Base-by-base conservation (phyloP, 2,888 invertebrate genomes). In the Apoda limacodes region DNA sequence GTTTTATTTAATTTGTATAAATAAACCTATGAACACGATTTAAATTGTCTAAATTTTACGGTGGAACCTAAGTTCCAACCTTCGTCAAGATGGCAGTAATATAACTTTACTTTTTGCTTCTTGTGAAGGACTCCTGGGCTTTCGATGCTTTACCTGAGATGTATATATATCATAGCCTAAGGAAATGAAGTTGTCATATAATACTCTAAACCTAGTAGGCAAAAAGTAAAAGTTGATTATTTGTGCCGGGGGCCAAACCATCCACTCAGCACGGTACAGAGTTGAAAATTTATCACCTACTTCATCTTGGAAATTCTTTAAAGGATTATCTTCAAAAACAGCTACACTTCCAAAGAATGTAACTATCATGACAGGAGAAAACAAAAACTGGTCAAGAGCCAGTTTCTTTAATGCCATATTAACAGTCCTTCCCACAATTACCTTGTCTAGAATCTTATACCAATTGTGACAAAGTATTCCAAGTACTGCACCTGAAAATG, bases 161-260 rank as follows among this genome's bases (percentile, higher is more conserved):
- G 92, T 90, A 53, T 93, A 95, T 28, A 93, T 82, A 65, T 95
- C 95, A 65, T 93, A 95, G 1, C 92, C 91, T 57, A 95, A 81
- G 14, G 94, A 94, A 58, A 95, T 88, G 0, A 86, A 85, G 59
- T 92, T 95, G 59, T 95, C 95, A 66, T 95, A 98, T 13, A 97
- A 76, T 17, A 98, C 93, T 52, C 97, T 83, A 64, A 86, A 96
- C 50, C 83, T 86, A 5, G 90, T 87, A 2, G 96, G 93, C 45
- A 98, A 66, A 55, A 91, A 87, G 60, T 90, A 93, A 68, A 98
- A 98, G 67, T 97, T 97, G 13, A 98, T 82, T 22, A 94, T 75
- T 68, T 98, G 97, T 1, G 95, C 95, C 1, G 93, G 92, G 0
- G 97, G 96, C 96, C 97, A 97, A 4, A 97, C 86, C 40, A 93